phyloP scores from a whole-genome alignment of 2,113 vertebrate genomes.

The Caretta caretta region DNA sequence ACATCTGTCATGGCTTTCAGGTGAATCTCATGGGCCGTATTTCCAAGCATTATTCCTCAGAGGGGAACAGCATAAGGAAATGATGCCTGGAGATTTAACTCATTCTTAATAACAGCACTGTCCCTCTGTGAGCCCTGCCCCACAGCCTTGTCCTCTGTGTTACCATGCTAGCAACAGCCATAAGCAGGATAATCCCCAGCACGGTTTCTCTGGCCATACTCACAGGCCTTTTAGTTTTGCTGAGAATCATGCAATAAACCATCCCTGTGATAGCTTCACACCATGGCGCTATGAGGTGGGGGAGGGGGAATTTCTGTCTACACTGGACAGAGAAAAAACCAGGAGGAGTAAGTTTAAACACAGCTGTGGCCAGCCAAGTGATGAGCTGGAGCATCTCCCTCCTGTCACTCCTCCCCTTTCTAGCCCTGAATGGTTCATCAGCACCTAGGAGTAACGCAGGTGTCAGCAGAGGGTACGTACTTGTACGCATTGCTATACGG shows the following conservation, averaged over 20 bases:
- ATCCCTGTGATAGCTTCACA: background rate
- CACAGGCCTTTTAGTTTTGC: background rate
- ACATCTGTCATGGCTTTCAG: background rate
- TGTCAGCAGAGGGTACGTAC: too few species aligned
- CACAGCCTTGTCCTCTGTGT: background rate
- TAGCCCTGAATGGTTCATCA: background rate
- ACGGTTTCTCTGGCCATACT: background rate
- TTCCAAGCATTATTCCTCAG: background rate
- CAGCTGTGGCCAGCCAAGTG: too few species aligned
- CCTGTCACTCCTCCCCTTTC: background rate
- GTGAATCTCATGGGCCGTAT: background rate
- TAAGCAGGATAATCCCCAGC: background rate
- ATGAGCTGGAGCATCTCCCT: too few species aligned
- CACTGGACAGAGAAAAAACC: background rate
- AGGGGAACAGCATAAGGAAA: background rate
- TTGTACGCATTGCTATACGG: background rate
- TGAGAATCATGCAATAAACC: background rate
- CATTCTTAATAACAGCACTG: background rate
- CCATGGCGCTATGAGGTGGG: background rate
- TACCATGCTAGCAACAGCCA: background rate
- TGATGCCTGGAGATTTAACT: background rate
- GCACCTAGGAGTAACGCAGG: background rate
- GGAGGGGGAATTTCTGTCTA: background rate
- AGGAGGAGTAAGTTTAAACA: background rate
- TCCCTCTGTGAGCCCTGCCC: background rate